phyloP scores from a whole-genome alignment of 2,113 vertebrate species.

The Callopanchax toddi region DNA sequence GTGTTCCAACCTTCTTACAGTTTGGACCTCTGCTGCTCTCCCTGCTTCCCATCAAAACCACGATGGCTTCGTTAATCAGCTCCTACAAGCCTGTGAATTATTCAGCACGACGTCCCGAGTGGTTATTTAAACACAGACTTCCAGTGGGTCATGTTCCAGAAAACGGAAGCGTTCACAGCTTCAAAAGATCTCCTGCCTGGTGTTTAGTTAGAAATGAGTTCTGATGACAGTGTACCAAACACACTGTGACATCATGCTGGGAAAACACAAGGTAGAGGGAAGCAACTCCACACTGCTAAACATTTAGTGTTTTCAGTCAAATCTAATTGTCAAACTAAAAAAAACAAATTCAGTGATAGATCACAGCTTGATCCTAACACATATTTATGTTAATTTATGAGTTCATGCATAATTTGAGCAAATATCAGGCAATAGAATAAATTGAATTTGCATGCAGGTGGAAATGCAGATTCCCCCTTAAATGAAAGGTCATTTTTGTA shows the following conservation, averaged over 20 bases:
- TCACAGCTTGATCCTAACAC: not conserved
- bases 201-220: not conserved
- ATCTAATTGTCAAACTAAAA: too few relatives aligned
- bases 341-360: not conserved
- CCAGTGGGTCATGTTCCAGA: conserved; percentile 13
- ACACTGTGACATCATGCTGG: conserved; percentile 2
- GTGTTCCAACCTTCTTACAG: conserved; percentile 3
- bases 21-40: conserved; percentile 11
- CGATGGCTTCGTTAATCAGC: conserved; percentile 34
- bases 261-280: conserved; percentile 1
- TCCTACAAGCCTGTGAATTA: conserved; percentile 36
- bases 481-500: conserved; percentile 25
- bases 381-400: conserved; percentile 5
- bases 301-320: too few relatives aligned
- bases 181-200: not conserved
- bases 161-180: conserved; percentile 27
- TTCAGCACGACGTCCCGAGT: conserved; percentile 38
- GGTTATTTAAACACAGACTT: conserved; percentile 28
- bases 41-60: conserved; percentile 30
- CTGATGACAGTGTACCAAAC: too few relatives aligned
- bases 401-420: not conserved
- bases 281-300: too few relatives aligned
- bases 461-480: not conserved
- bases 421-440: not conserved
- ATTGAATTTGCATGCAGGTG: conserved; percentile 9